Percentiles rank a stretch among this genome's conserved stretches.
Evolutionary conservation across 2,113 vertebrate species (phyloP).

Genomic region (Galbula dea): DNA sequence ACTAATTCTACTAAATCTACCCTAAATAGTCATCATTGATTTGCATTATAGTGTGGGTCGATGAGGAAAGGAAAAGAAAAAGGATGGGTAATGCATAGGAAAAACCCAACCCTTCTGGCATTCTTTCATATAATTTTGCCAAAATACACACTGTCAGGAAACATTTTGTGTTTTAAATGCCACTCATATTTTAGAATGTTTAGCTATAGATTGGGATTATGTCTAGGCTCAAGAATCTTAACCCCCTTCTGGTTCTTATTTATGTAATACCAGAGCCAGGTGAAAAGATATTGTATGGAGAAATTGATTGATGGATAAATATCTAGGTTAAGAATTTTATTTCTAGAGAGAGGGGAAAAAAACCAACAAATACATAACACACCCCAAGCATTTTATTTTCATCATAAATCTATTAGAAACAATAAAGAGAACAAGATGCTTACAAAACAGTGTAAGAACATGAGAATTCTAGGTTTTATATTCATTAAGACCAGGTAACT

Average conservation of each 20-base stretch:
- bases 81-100: not conserved
- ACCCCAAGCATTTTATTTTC: too few species aligned
- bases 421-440: not conserved
- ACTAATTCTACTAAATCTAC: slow-evolving; percentile 50
- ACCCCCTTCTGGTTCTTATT: not conserved
- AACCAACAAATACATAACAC: not conserved
- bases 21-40: slow-evolving; percentile 43
- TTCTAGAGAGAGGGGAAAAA: not conserved
- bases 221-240: not conserved
- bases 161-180: not conserved
- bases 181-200: not conserved
- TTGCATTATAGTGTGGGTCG: not conserved
- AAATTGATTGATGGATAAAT: not conserved
- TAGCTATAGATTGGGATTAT: not conserved
- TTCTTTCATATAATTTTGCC: not conserved
- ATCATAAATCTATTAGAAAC: not conserved
- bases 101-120: rapidly evolving
- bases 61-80: slow-evolving; percentile 32
- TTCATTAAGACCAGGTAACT: not conserved
- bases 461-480: not conserved
- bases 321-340: not conserved
- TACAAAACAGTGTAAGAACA: not conserved
- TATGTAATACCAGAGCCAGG: rapidly evolving
- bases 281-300: not conserved
- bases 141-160: not conserved